Base-by-base conservation (phyloP, 2,888 invertebrate species). In the Nephrocerus scutellatus region DNA sequence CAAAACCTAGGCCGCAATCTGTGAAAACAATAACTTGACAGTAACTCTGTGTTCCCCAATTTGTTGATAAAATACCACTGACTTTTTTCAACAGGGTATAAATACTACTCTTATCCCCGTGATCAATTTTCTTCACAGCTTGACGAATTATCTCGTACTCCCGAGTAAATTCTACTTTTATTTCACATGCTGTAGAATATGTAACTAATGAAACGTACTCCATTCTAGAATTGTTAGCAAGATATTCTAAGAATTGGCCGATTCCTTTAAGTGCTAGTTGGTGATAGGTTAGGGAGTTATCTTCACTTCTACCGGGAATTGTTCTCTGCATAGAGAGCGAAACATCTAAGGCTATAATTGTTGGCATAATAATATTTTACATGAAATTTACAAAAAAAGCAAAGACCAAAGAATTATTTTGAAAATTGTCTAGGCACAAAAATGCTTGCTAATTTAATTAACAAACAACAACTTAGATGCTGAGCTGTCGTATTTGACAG, bases 21-120 rank as follows among this genome's bases (percentile, higher is more conserved):
- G 86, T 85, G 23, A 88, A 74, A 21, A 85, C 62, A 19, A 87
- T 71, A 15, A 82, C 79, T 71, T 95, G 92, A 52, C 87, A 84
- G 7, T 84, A 80, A 32, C 84, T 86, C 49, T 85, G 82, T 44
- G 80, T 82, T 5, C 92, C 92, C 95, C 95, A 96, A 62, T 91
- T 89, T 36, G 81, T 80, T 22, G 85, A 73, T 22, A 93, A 77
- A 34, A 89, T 72, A 54, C 80, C 80, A 56, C 82, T 84, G 2
- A 88, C 80, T 14, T 85, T 87, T 54, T 80, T 77, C 3, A 95
- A 70, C 31, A 86, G 86, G 6, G 78, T 75, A 57, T 87, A 83
- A 42, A 92, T 75, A 56, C 84, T 84, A 0, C 92, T 87, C 64
- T 88, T 88, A 60, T 93, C 93, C 55, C 81, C 83, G 54, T 87